Evolutionary conservation across 2,797 vertebrate genomes (phyloP), one percentile per base, ranked within the genome.

Genomic region (Nasua narica): DNA sequence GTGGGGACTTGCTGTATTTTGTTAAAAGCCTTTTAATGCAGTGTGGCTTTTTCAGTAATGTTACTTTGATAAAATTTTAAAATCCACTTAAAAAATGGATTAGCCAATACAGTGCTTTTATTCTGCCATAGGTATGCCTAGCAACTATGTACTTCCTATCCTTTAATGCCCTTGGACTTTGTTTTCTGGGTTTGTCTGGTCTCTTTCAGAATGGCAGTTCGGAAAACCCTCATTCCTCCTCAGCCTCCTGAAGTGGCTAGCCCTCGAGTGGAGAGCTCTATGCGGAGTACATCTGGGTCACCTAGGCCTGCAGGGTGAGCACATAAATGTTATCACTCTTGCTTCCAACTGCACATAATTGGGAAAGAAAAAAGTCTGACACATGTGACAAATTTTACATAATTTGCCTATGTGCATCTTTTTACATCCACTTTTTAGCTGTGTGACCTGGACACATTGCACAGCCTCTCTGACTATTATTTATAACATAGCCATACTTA

Each of bases 221-320:
- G 99, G 97, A 99, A 99, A 98, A 99, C 98, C 97, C 99, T 99
- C 97, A 99, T 99, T 98, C 99, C 99, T 7, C 99, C 99, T 56
- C 99, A 99, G 98, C 98, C 99, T 76, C 98, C 98, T 91, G 99
- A 99, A 76, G 98, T 99, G 67, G 97, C 98, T 32, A 98, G 98
- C 94, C 99, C 99, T 2, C 98, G 99, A 92, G 98, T 99, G 0
- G 99, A 99, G 94, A 98, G 98, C 46, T 98, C 98, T 0, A 98
- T 99, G 98, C 98, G 99, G 37, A 99, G 98, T 98, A 99, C 99
- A 2, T 99, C 99, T 1, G 99, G 99, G 90, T 99, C 99, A 16
- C 99, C 99, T 11, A 98, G 99, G 95, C 99, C 99, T 97, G 99
- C 99, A 93, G 99, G 99, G 99, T 99, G 98, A 99, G 99, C 14